Percentiles rank a stretch among this genome's conserved stretches.
Evolutionary conservation across 1,140 invertebrate species (phyloP).

Genomic region (Microvelia longipes): DNA sequence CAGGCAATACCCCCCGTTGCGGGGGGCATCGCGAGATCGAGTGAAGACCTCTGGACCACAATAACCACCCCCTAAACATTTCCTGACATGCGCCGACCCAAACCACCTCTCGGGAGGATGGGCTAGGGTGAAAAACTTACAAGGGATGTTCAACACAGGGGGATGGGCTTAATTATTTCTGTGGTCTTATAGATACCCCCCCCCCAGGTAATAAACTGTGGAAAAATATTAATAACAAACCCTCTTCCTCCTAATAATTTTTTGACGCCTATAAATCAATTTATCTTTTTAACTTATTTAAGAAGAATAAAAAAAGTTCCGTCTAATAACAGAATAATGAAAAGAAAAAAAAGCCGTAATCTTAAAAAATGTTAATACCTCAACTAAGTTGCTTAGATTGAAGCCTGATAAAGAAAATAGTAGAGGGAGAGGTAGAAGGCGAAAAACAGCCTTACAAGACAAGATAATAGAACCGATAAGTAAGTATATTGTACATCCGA

Average conservation of each 20-base stretch:
- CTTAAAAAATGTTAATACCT: too few relatives aligned
- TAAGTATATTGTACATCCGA: too few relatives aligned
- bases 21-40: not conserved
- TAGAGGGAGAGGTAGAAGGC: too few relatives aligned
- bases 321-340: too few relatives aligned
- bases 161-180: not conserved
- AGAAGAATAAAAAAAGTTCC: too few relatives aligned
- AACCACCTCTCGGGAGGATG: too few relatives aligned
- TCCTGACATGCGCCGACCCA: not conserved
- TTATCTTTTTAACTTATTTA: not conserved
- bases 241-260: not conserved
- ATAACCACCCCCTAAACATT: not conserved
- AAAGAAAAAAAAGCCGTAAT: too few relatives aligned
- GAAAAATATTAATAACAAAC: not conserved
- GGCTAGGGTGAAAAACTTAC: too few relatives aligned
- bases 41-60: not conserved
- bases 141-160: not conserved
- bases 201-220: not conserved
- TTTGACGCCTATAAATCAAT: not conserved
- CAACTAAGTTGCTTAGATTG: too few relatives aligned
- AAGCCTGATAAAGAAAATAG: too few relatives aligned
- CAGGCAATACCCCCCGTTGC: not conserved
- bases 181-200: not conserved
- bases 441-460: too few relatives aligned
- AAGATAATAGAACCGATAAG: too few relatives aligned